Conservation (phyloP, 2,113 vertebrate species). For the Syngnathoides biaculeatus region DNA sequence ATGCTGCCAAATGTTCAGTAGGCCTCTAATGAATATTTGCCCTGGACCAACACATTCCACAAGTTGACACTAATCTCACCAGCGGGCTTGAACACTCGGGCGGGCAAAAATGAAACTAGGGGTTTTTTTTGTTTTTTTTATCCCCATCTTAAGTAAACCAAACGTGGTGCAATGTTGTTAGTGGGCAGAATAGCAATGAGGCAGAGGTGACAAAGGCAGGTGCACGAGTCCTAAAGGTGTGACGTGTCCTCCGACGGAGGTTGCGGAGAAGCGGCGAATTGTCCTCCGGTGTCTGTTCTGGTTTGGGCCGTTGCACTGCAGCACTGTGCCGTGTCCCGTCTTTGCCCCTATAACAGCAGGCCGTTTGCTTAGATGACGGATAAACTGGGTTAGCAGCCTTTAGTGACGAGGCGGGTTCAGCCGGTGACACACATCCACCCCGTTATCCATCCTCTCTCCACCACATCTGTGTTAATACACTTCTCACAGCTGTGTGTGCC, state of each 20-base stretch:
- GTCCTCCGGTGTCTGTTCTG: constrained; percentile 37
- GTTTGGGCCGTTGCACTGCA: constrained; percentile 77
- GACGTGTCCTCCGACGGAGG: constrained; percentile 74
- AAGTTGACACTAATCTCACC: constrained; percentile 64
- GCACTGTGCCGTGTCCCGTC: constrained; percentile 65
- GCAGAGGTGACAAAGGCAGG: constrained; percentile 46
- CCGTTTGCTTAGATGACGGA: constrained; percentile 1
- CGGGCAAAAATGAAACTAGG: constrained; percentile 38
- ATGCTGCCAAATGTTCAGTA: constrained; percentile 67
- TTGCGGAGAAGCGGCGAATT: constrained; percentile 56
- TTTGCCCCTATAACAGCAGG: constrained; percentile 24
- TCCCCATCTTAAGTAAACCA: constrained; percentile 17
- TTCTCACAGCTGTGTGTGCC: constrained; percentile 63
- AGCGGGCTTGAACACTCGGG: constrained; percentile 35
- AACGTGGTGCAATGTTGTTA: constrained; percentile 36
- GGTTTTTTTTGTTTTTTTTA: too few species aligned
- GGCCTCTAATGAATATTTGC: constrained; percentile 76
- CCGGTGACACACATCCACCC: constrained; percentile 65
- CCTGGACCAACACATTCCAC: constrained; percentile 71
- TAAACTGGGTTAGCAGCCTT: constrained; percentile 74
- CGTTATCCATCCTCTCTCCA: constrained; percentile 35
- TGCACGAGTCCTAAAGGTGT: constrained; percentile 33
- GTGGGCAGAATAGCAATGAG: constrained; percentile 51
- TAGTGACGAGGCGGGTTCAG: constrained; percentile 60
- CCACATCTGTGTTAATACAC: constrained; percentile 65